Base-by-base conservation (phyloP, 1,140 invertebrate species). In the Brachionus rubens region DNA sequence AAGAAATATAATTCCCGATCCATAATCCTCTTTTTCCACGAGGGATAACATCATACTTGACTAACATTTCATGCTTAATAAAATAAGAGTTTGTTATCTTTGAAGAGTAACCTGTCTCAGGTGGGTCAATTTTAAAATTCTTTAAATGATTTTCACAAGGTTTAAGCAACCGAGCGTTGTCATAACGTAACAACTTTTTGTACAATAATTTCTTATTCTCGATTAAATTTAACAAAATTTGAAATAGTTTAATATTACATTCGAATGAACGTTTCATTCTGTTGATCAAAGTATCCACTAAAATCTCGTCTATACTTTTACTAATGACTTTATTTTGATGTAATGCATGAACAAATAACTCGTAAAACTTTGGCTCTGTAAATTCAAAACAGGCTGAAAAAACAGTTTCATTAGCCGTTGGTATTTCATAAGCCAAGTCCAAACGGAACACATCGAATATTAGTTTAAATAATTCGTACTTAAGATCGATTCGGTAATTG, bases 261-360 rank as follows among this genome's bases (percentile, higher is more conserved):
- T 65, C 36, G 24, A 65, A 65, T 43, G 59, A 65, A 2, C 59
- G 59, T 12, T 65, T 65, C 36, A 65, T 65, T 65, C 30, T 65
- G 36, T 6, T 26, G 12, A 65, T 65, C 19, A 65, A 65, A 43
- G 59, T 43, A 5, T 65, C 40, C 1, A 43, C 43, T 12, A 65
- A 10, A 16, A 65, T 65, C 24, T 24, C 12, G 24, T 65, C 59
- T 16, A 65, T 26, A 24, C 21, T 65, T 6, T 14, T 21, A n/a
- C 19, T 21, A 21, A 30, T 24, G 12, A 19, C 7, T 14, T 30
- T 41, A 30, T 43, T 41, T 43, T 43, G 4, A 21, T 41, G 41
- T 0, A 65, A 3, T 43, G 5, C 21, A 14, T 65, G 2, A 0
- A 65, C 12, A 24, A 65, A 65, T 10, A 43, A 41, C 5, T 41